A percentile compares a stretch with the other conserved stretches of the same genome.
phyloP scores from a whole-genome alignment of 2,888 invertebrate species.

The Crepidodera aurea region DNA sequence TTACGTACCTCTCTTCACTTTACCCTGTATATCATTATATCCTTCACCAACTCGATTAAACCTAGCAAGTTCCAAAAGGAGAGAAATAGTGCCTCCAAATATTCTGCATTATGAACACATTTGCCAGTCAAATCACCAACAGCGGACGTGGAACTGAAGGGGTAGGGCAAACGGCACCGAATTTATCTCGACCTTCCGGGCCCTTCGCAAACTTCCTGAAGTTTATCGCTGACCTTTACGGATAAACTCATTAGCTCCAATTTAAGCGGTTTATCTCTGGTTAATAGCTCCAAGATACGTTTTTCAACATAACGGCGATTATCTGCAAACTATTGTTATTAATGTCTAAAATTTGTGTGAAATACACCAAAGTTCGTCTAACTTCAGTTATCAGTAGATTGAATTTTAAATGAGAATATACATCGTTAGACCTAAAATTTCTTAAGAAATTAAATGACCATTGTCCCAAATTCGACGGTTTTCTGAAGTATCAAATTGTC shows the following conservation, averaged over 20 bases:
- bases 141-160: slow-evolving; percentile 4
- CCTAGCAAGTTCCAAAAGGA: not conserved
- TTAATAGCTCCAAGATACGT: not conserved
- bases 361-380: too few relatives aligned
- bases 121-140: slow-evolving; percentile 6
- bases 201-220: slow-evolving; percentile 1
- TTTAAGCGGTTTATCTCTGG: not conserved
- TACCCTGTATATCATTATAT: not conserved
- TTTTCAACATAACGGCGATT: not conserved
- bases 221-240: slow-evolving; percentile 14
- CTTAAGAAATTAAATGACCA: too few relatives aligned
- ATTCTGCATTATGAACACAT: slow-evolving; percentile 4
- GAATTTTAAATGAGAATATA: too few relatives aligned
- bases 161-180: slow-evolving; percentile 2
- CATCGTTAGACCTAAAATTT: too few relatives aligned
- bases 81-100: not conserved
- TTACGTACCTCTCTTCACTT: not conserved
- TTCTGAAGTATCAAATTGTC: too few relatives aligned
- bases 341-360: too few relatives aligned
- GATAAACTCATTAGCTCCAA: slow-evolving; percentile 15
- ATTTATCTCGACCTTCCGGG: slow-evolving; percentile 16
- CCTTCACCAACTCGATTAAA: not conserved
- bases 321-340: too few relatives aligned
- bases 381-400: too few relatives aligned
- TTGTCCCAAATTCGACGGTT: too few relatives aligned